Percentiles rank a stretch among this genome's conserved stretches.
phyloP scores from a whole-genome alignment of 2,113 vertebrate species.

The Agelaius tricolor region DNA sequence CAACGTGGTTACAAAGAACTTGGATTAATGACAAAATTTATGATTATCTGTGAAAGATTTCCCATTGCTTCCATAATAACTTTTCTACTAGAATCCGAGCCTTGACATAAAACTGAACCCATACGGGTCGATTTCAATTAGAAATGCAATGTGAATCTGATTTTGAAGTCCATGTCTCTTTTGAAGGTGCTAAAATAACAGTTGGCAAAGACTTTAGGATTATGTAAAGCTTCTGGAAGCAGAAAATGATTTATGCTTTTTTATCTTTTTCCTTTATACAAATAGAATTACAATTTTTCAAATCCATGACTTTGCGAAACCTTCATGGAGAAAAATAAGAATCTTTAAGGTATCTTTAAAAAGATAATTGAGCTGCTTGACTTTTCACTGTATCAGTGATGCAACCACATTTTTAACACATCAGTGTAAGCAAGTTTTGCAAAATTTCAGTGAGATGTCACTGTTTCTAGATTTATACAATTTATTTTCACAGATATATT shows the following conservation, averaged over 20 bases:
- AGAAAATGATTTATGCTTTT: slow-evolving; percentile 27
- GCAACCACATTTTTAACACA: not conserved
- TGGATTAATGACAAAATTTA: slow-evolving; percentile 1
- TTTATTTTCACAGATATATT: not conserved
- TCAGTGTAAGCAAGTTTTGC: not conserved
- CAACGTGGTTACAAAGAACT: not conserved
- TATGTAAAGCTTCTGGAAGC: not conserved
- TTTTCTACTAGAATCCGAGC: not conserved
- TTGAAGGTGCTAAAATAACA: not conserved
- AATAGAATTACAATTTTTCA: not conserved
- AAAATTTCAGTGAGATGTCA: not conserved
- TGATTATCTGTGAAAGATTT: not conserved
- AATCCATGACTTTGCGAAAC: not conserved
- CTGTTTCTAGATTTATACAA: not conserved
- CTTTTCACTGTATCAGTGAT: not conserved
- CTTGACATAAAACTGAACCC: not conserved
- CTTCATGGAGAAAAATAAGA: not conserved
- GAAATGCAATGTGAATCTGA: not conserved
- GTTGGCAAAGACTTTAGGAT: not conserved
- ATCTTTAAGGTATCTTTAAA: not conserved
- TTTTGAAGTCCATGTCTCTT: not conserved
- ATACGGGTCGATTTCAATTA: not conserved
- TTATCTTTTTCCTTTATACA: not conserved
- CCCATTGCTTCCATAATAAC: not conserved
- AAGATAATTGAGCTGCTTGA: not conserved